phyloP scores from a whole-genome alignment of 2,888 invertebrate species.

The Athalia rosae region DNA sequence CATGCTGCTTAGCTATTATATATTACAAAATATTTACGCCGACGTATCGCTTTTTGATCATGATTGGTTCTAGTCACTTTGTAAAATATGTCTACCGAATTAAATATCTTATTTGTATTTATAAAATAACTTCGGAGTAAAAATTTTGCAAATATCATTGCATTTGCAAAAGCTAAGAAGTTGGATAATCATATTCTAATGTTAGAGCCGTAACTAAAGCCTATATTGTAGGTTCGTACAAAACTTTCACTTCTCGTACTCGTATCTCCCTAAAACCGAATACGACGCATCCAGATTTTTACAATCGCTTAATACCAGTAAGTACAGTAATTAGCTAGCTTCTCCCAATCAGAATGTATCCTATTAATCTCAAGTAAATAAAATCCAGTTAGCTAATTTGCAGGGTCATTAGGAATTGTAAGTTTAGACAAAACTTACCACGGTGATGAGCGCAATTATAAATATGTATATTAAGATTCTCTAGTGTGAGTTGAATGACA shows the following conservation, averaged over 20 bases:
- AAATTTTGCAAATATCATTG: constrained; percentile 41
- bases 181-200: constrained; percentile 43
- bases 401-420: too few species aligned
- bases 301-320: constrained; percentile 25
- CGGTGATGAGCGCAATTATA: too few species aligned
- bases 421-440: too few species aligned
- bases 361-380: not conserved
- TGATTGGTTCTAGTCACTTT: not conserved
- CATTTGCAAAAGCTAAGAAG: constrained; percentile 46
- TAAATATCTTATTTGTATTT: not conserved
- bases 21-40: constrained; percentile 17
- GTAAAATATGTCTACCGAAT: not conserved
- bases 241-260: constrained; percentile 46
- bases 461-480: too few species aligned
- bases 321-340: constrained; percentile 38
- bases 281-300: not conserved
- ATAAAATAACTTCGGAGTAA: constrained; percentile 4
- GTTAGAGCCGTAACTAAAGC: constrained; percentile 51
- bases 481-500: too few species aligned
- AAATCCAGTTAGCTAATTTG: too few species aligned
- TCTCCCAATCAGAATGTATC: not conserved
- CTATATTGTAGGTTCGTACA: constrained; percentile 52
- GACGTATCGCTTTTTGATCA: not conserved
- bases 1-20: constrained; percentile 24
- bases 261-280: not conserved